Base-by-base conservation (phyloP, 2,888 invertebrate genomes). In the Limnephilus lunatus region DNA sequence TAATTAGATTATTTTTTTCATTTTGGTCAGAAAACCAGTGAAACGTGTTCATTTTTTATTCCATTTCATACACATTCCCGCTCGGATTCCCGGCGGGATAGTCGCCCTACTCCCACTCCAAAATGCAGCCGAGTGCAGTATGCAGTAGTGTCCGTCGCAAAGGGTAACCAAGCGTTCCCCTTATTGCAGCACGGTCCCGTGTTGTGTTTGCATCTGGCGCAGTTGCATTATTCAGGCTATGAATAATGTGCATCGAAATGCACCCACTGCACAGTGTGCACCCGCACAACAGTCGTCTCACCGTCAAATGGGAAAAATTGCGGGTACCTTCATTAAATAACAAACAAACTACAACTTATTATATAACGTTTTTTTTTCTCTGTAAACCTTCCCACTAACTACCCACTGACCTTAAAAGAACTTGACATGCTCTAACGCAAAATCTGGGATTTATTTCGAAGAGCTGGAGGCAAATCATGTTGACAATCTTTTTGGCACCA, bases 121-220 rank as follows among this genome's bases (percentile, higher is more conserved):
- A 25, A 68, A 68, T 68, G 68, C 68, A 68, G n/a, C 68, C 25
- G 68, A 68, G 68, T 68, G 68, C 68, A 68, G 68, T 68, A 68
- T 68, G 68, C 68, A 68, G 68, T n/a, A 68, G 31, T 83, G 83
- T 83, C 83, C 83, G 83, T 39, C 83, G 68, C 32, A 39, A 25
- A 32, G 83, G 83, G 83, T 83, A 83, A 83, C 83, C 83, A 83
- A 39, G 35, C 83, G 83, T 83, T 32, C 83, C 3, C 83, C 32
- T 39, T 39, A 39, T 39, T 83, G 83, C 83, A 39, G 83, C 86
- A 48, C 48, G 44, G 39, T 44, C 19, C 82, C 82, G 32, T 32
- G 82, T 82, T 82, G 86, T 86, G 86, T 86, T 86, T 86, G 86
- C 86, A 86, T 86, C 86, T 86, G 86, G 86, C 48, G 44, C 86